Evolutionary conservation across 2,888 invertebrate species (phyloP).

Genomic region (Lepas anatifera): DNA sequence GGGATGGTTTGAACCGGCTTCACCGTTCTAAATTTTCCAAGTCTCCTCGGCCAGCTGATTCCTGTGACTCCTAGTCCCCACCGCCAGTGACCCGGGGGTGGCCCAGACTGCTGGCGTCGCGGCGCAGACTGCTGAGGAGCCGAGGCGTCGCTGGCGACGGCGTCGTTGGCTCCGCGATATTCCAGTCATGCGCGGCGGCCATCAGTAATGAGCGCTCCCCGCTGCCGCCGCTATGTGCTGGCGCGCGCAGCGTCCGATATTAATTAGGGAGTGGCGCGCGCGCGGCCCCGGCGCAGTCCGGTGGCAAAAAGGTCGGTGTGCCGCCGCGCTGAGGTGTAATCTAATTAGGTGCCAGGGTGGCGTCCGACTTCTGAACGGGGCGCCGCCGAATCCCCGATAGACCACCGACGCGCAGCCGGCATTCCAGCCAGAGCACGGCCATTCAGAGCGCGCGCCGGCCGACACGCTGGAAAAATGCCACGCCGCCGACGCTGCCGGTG

Average conservation of each 20-base stretch:
- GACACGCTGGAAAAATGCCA: too few species aligned
- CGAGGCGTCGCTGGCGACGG: background rate
- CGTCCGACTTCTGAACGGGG: background rate
- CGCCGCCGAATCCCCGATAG: too few species aligned
- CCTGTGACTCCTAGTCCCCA: too few species aligned
- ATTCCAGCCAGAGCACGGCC: background rate
- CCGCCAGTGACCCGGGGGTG: too few species aligned
- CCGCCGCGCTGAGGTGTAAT: slow-evolving; percentile 3
- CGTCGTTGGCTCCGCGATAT: background rate
- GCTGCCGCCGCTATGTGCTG: background rate
- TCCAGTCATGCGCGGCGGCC: background rate
- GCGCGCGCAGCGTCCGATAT: slow-evolving; percentile 12
- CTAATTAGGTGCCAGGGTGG: slow-evolving; percentile 10
- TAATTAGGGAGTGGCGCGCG: background rate
- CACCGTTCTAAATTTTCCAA: too few species aligned
- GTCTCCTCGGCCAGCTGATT: too few species aligned
- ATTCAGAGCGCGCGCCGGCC: background rate
- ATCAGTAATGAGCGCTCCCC: background rate
- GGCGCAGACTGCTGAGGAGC: background rate
- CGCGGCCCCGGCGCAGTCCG: slow-evolving; percentile 5
- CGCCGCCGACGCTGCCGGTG: too few species aligned
- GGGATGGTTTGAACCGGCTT: too few species aligned
- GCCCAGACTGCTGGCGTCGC: background rate
- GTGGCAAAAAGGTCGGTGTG: slow-evolving; percentile 6
- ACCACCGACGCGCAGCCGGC: too few species aligned